These are phyloP conservation scores for Tiphia femorata DNA, from an alignment of 2,888 invertebrate species.

Conservation along the genomic window DNA sequence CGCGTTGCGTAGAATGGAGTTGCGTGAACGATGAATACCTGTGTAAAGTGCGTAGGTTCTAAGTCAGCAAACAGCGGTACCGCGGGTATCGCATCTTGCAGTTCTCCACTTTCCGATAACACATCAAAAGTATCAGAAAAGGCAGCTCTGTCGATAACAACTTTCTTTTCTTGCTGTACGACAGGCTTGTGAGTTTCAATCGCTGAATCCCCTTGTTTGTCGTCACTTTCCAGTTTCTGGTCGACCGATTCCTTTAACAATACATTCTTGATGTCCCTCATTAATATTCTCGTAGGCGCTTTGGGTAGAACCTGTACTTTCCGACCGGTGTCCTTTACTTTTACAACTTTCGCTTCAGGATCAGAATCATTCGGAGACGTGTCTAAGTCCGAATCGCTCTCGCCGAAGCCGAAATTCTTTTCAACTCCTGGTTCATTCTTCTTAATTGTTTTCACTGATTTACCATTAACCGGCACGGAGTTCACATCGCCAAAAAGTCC, in stretches of 20 bases:
- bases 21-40: constrained; percentile 37
- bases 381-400: constrained; percentile 23
- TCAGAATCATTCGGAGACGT: background rate
- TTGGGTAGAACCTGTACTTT: background rate
- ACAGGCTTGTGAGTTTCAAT: background rate
- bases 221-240: constrained; percentile 9
- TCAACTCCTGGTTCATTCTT: constrained; percentile 30
- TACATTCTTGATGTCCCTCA: constrained; percentile 39
- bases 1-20: background rate
- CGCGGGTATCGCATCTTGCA: constrained; percentile 18
- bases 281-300: constrained; percentile 33
- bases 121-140: constrained; percentile 59
- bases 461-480: constrained; percentile 40
- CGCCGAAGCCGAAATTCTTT: constrained; percentile 59
- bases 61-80: constrained; percentile 53
- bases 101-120: constrained; percentile 25
- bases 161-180: background rate
- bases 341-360: background rate
- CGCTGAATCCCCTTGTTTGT: constrained; percentile 4
- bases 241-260: constrained; percentile 15
- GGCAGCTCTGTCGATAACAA: constrained; percentile 20
- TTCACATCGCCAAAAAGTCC: constrained; percentile 54
- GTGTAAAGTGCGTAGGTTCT: constrained; percentile 54
- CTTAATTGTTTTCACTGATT: constrained; percentile 16
- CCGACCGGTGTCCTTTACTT: background rate